A percentile compares a stretch with the other conserved stretches of the same genome.
Evolutionary conservation across 2,113 vertebrate species (phyloP).

Genomic region (Anguilla japonica): DNA sequence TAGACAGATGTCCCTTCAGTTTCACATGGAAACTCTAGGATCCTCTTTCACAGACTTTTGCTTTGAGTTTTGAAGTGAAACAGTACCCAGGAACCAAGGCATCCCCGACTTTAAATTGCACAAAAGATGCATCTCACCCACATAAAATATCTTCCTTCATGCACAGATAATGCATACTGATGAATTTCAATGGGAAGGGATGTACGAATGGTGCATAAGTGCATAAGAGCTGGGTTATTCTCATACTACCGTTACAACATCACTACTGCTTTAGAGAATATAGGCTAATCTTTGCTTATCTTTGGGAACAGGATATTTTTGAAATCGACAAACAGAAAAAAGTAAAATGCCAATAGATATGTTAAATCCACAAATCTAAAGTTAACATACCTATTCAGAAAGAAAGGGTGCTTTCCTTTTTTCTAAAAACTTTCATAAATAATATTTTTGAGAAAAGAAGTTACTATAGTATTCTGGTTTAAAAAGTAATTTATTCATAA

Average conservation of each 20-base stretch:
- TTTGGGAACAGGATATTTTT: background rate
- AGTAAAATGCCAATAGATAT: too few species aligned
- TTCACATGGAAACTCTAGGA: constrained; percentile 64
- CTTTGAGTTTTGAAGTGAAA: constrained; percentile 43
- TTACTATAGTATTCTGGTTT: too few species aligned
- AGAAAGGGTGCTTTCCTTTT: too few species aligned
- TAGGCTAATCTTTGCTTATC: background rate
- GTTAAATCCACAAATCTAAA: too few species aligned
- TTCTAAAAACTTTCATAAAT: too few species aligned
- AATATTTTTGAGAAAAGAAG: too few species aligned
- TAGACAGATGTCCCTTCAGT: constrained; percentile 73
- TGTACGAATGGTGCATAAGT: background rate
- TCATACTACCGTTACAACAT: background rate
- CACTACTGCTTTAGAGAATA: background rate
- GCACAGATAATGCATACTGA: background rate
- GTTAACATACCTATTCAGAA: too few species aligned
- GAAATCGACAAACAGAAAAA: background rate
- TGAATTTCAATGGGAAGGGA: background rate
- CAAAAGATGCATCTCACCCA: background rate
- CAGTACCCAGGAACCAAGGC: constrained; percentile 12
- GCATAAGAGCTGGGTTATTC: background rate
- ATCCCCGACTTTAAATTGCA: constrained; percentile 23
- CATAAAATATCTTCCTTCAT: background rate
- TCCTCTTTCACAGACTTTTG: constrained; percentile 54
- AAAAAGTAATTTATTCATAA: too few species aligned